Conservation (phyloP, 23 tunicate genomes). For the Trididemnum miniatum region DNA sequence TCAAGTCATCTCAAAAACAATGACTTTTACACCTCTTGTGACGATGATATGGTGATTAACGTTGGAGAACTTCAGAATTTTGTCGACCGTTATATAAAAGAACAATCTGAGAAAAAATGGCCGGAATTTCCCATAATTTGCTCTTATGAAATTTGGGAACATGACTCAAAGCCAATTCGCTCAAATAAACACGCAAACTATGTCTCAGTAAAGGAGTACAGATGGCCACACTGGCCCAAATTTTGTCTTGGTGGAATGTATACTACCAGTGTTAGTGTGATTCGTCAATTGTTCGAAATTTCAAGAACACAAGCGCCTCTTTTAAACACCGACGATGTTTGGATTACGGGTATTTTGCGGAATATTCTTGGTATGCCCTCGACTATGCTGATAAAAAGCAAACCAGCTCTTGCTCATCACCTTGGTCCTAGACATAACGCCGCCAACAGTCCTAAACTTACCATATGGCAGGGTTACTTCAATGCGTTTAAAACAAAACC, state of each 20-base stretch:
- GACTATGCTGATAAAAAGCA: neutral
- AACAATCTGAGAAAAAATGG: conserved; percentile 2
- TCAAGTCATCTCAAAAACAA: conserved; percentile 4
- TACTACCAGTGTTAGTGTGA: conserved; percentile 8
- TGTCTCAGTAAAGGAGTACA: neutral
- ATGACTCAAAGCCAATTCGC: neutral
- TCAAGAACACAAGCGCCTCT: neutral
- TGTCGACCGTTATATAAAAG: neutral
- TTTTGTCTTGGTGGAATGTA: conserved; percentile 28
- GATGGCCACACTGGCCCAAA: conserved; percentile 20
- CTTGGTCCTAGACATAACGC: no score
- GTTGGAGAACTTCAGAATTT: conserved; percentile 7
- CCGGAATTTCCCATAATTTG: conserved; percentile 27
- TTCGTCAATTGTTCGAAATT: conserved; percentile 8
- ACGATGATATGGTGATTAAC: conserved; percentile 27
- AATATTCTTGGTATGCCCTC: conserved; percentile 19
- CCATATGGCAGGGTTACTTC: no score
- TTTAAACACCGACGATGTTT: conserved; percentile 22
- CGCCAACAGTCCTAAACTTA: no score
- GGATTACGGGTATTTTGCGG: conserved; percentile 28
- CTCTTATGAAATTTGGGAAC: neutral
- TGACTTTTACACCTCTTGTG: conserved; percentile 8
- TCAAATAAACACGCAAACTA: conserved; percentile 6
- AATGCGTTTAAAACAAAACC: no score
- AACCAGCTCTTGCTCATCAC: neutral